These are phyloP conservation scores for Pseudomyrmex gracilis DNA, from an alignment of 1,140 invertebrate genomes.

Conservation along the genomic window DNA sequence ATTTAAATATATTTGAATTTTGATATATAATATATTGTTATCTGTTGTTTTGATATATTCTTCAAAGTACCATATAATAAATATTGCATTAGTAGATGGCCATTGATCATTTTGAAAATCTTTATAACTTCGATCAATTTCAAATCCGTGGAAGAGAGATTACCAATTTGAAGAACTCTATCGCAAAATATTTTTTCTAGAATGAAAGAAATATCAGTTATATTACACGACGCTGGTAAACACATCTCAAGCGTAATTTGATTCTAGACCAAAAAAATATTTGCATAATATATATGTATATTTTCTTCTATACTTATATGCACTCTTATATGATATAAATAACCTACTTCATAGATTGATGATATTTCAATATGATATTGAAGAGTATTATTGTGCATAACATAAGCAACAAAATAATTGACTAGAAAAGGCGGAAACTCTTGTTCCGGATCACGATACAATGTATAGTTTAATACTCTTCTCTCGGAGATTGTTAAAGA, in stretches of 20 bases:
- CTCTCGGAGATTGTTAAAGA: conserved; percentile 70
- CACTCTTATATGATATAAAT: no score
- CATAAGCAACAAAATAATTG: conserved; percentile 80
- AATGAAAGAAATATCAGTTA: conserved; percentile 68
- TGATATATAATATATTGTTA: no score
- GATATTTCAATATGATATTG: conserved; percentile 80
- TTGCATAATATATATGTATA: background rate
- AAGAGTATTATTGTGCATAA: conserved; percentile 83
- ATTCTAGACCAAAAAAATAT: conserved; percentile 72
- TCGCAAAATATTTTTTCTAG: conserved; percentile 75
- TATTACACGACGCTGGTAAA: conserved; percentile 79
- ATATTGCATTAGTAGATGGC: conserved; percentile 60
- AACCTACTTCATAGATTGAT: conserved; percentile 80
- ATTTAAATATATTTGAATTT: no score
- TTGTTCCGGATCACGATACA: conserved; percentile 70
- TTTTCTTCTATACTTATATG: no score
- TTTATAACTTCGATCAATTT: conserved; percentile 73
- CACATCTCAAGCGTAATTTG: conserved; percentile 80
- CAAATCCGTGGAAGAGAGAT: conserved; percentile 77
- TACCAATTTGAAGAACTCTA: conserved; percentile 68
- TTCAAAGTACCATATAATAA: conserved; percentile 61
- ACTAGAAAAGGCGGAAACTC: conserved; percentile 83
- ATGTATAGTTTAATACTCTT: conserved; percentile 72
- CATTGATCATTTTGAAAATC: conserved; percentile 75
- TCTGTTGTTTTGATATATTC: background rate